Base-by-base conservation (phyloP, 2,888 invertebrate genomes). In the Dysmachus trigonus region DNA sequence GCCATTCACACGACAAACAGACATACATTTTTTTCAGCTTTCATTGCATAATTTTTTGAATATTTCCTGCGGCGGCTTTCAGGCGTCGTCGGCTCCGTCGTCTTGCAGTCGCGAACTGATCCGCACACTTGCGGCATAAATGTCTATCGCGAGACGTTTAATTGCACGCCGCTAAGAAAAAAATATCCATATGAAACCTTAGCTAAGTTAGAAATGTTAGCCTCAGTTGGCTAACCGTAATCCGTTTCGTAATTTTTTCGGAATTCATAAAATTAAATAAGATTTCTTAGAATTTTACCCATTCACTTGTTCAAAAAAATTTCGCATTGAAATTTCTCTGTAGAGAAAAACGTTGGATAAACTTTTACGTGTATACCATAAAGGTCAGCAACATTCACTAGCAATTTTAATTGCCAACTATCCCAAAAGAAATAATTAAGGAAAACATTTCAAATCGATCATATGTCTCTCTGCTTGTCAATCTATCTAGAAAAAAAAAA, bases 1-100 rank as follows among this genome's bases (percentile, higher is more conserved):
- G 76, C 38, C 38, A 76, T 76, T 76, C 76, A 76, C 76, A 76
- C 76, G 27, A 22, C 73, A 5, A 31, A n/a, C n/a, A n/a, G n/a
- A n/a, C n/a, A n/a, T n/a, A n/a, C n/a, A n/a, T n/a, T n/a, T n/a
- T 76, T 35, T 76, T 76, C 76, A 38, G 38, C 76, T 76, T 76
- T 76, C 38, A 38, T 76, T 76, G 38, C 76, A 76, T 38, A 76
- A 76, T 62, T 62, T 62, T 62, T 62, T 62, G 62, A 62, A 62
- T 62, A 62, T 22, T 62, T 27, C 62, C 62, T 18, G 62, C 27
- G 22, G 62, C 10, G 62, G 62, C 22, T 41, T 27, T 62, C 27
- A 62, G 35, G 38, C 38, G 35, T 33, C 33, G 22, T 33, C 33
- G 22, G 10, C 22, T 76, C 38, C 22, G 22, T 76, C 35, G 38